These are phyloP conservation scores for Cerceris rybyensis DNA, from an alignment of 2,888 invertebrate genomes.

Conservation along the genomic window DNA sequence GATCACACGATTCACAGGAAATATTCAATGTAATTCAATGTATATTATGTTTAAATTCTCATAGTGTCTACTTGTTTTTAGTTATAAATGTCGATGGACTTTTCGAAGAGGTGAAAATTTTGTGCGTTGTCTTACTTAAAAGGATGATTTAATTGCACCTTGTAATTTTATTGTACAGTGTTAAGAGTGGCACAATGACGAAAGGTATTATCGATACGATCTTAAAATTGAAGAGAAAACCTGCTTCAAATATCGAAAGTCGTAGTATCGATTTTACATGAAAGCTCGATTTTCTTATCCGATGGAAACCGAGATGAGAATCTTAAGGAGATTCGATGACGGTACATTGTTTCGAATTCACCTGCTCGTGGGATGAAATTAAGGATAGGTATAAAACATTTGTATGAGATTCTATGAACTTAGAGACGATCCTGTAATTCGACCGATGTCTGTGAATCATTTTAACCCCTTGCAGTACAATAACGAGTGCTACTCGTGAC, in stretches of 20 bases:
- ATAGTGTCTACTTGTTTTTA: background rate
- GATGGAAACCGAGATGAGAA: background rate
- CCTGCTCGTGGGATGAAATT: background rate
- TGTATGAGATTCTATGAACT: background rate
- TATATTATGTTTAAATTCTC: slow-evolving; percentile 15
- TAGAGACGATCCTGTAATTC: background rate
- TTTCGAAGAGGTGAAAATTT: too few species aligned
- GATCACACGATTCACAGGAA: slow-evolving; percentile 35
- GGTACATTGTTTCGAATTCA: background rate
- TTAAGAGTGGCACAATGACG: background rate
- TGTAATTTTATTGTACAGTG: too few species aligned
- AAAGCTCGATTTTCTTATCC: background rate
- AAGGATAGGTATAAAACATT: slow-evolving; percentile 10
- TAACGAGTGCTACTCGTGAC: too few species aligned
- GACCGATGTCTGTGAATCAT: background rate
- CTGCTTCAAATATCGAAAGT: slow-evolving; percentile 1
- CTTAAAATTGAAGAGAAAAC: background rate
- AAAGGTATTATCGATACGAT: background rate
- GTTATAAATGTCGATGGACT: background rate
- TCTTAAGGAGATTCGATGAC: background rate
- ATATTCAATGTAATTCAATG: slow-evolving; percentile 8
- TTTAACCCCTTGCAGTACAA: too few species aligned
- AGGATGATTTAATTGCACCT: too few species aligned
- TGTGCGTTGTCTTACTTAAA: too few species aligned
- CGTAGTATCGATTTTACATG: slow-evolving; percentile 35